These are phyloP conservation scores for Sceloporus tristichus DNA, from an alignment of 2,113 vertebrate species.

Conservation along the genomic window DNA sequence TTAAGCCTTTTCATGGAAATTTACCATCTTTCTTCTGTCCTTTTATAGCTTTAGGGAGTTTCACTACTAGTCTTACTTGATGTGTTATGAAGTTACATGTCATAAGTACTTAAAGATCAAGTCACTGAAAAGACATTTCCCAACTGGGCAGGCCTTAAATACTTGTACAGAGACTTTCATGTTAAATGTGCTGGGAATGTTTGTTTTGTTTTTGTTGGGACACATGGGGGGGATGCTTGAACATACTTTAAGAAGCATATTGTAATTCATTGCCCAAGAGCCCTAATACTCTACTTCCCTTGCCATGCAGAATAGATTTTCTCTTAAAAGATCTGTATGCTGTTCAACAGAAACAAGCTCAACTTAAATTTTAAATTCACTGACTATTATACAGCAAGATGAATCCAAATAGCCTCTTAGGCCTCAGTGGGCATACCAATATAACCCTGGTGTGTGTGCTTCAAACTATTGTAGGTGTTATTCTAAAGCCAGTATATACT, in stretches of 20 bases:
- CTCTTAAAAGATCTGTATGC: too few species aligned
- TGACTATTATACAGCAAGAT: neutral
- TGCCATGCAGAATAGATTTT: neutral
- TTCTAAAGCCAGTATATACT: neutral
- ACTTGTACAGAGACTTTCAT: neutral
- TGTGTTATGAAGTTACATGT: slow-evolving; percentile 31
- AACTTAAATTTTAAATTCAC: neutral
- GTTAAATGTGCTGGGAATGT: neutral
- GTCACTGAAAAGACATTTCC: slow-evolving; percentile 19
- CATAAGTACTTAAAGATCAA: slow-evolving; percentile 24
- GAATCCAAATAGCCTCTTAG: neutral
- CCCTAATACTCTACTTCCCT: neutral
- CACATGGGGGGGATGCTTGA: rapidly evolving
- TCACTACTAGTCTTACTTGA: neutral
- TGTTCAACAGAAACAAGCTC: slow-evolving; percentile 5
- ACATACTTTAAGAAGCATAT: neutral
- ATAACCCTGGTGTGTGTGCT: neutral
- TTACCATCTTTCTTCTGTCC: slow-evolving; percentile 19
- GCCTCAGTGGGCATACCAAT: neutral
- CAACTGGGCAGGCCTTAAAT: slow-evolving; percentile 6
- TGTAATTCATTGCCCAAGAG: neutral
- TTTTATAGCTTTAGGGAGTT: slow-evolving; percentile 36
- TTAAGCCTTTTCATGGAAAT: slow-evolving; percentile 58
- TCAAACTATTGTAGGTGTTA: neutral
- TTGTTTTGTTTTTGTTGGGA: neutral